These are phyloP conservation scores for Campopleginae sp. DNA, from an alignment of 2,888 invertebrate genomes.

Conservation along the genomic window DNA sequence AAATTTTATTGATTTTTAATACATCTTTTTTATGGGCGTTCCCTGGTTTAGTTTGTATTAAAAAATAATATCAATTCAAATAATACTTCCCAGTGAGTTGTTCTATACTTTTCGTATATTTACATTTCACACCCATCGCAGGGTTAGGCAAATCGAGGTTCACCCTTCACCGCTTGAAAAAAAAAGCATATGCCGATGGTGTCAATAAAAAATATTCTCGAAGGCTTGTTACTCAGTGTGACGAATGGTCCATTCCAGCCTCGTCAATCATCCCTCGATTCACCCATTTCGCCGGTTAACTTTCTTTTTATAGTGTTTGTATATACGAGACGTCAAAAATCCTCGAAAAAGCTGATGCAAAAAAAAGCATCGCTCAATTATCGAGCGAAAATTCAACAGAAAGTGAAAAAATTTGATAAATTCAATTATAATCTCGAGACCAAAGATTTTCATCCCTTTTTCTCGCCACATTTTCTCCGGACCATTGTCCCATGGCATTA, in stretches of 20 bases:
- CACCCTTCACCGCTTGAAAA: slow-evolving; percentile 5
- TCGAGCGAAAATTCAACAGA: too few species aligned
- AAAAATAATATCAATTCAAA: background rate
- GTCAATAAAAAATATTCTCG: slow-evolving; percentile 32
- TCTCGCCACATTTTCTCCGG: background rate
- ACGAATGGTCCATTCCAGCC: slow-evolving; percentile 32
- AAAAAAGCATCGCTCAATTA: background rate
- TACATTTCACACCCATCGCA: background rate
- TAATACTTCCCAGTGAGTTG: background rate
- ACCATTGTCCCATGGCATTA: background rate
- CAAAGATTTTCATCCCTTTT: background rate
- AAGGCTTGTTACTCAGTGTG: slow-evolving; percentile 13
- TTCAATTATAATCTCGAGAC: background rate
- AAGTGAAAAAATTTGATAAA: background rate
- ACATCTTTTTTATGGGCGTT: too few species aligned
- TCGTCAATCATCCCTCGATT: slow-evolving; percentile 41
- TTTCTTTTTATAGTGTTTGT: slow-evolving; percentile 1
- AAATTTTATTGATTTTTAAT: too few species aligned
- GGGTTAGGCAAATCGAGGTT: background rate
- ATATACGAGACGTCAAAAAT: background rate
- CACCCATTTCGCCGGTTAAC: slow-evolving; percentile 1
- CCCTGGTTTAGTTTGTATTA: background rate
- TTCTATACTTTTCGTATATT: background rate
- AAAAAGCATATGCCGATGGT: background rate
- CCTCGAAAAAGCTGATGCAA: background rate